Evolutionary conservation across 2,888 invertebrate genomes (phyloP), one percentile per base, ranked within the genome.

Genomic region (Globia sparganii): DNA sequence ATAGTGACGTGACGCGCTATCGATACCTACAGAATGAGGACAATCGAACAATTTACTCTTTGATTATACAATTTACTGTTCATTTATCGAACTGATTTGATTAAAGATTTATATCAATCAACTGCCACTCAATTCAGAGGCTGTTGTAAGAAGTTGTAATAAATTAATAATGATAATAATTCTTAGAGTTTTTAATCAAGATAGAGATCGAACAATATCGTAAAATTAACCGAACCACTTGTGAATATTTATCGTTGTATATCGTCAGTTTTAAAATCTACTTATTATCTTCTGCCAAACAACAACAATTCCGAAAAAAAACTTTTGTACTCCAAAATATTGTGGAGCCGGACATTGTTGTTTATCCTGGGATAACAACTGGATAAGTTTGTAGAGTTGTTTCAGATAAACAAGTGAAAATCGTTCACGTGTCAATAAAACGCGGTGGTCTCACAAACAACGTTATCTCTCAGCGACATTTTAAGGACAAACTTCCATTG

Each of bases 41-140:
- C 90, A 90, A 84, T 85, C 87, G 85, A 87, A 89, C 87, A 80
- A 86, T 87, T 85, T 82, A 86, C 82, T 89, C n/a, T n/a, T n/a
- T n/a, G n/a, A n/a, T n/a, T n/a, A n/a, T n/a, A 89, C 87, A 80
- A 86, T 87, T 85, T 82, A 86, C 82, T 89, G 80, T 85, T 77
- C 71, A 85, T 85, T 86, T 87, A 86, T 85, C 76, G 75, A 87
- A 86, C 86, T 86, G 85, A 84, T 90, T 89, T 88, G 86, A 88
- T 86, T 88, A 81, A 74, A 85, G 83, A 89, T 87, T 85, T 84
- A 78, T 74, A 75, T 83, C 80, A 79, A 79, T 82, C 77, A 77
- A 66, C 75, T 74, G 72, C 61, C 72, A 74, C 46, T 75, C 77
- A 73, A 72, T 69, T 78, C 68, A 73, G 72, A 72, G 53, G 58